Percentiles rank a stretch among this genome's conserved stretches.
These are phyloP conservation scores for Slavum lentiscoides DNA, from an alignment of 2,888 invertebrate genomes.

Conservation along the genomic window DNA sequence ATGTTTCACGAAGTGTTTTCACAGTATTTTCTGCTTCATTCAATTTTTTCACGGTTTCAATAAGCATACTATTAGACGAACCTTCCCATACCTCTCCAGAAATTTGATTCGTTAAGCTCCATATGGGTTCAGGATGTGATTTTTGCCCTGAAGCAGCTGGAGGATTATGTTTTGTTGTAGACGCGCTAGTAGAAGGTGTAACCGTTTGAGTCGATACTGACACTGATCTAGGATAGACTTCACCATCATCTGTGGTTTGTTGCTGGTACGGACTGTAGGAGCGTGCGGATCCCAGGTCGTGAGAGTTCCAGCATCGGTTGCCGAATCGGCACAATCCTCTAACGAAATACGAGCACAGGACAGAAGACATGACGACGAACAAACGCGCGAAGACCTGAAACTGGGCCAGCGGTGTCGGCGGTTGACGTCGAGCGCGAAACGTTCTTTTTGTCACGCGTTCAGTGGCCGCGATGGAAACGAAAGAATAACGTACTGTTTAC, in stretches of 20 bases:
- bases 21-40: slow-evolving; percentile 31
- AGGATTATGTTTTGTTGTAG: too few species aligned
- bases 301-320: slow-evolving; percentile 38
- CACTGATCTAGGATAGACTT: background rate
- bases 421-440: too few species aligned
- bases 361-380: background rate
- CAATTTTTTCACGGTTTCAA: slow-evolving; percentile 41
- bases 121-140: background rate
- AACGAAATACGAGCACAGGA: slow-evolving; percentile 3
- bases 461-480: too few species aligned
- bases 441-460: too few species aligned
- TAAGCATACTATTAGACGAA: slow-evolving; percentile 14
- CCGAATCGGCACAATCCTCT: slow-evolving; percentile 42
- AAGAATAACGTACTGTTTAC: too few species aligned
- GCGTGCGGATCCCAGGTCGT: slow-evolving; percentile 9
- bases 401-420: too few species aligned
- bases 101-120: slow-evolving; percentile 21
- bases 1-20: slow-evolving; percentile 19
- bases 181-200: too few species aligned
- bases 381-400: too few species aligned
- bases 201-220: background rate
- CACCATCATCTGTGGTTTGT: background rate
- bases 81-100: slow-evolving; percentile 20
- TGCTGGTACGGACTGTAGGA: background rate
- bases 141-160: background rate